Base-by-base conservation (phyloP, 1,140 invertebrate species). In the Drosophila nannoptera region DNA sequence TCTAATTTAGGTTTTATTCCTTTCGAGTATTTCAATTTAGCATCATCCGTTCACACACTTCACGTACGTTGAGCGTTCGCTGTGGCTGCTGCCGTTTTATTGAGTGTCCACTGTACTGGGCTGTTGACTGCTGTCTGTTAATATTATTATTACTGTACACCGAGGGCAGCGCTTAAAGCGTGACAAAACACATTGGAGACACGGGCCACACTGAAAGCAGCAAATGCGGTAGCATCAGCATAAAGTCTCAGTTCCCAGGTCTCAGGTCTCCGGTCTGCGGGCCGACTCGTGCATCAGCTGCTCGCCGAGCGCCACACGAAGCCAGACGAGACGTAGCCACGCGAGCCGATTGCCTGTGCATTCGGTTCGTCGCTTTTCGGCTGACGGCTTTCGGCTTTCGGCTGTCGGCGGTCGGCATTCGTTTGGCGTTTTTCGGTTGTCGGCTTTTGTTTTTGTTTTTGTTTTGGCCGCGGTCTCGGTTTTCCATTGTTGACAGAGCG, bases 171-270 rank as follows among this genome's bases (percentile, higher is more conserved):
- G 76, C 76, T 67, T 73, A 77, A 77, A 73, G 81, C 81, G 82
- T 86, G 81, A 86, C 81, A 86, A 86, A 86, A 86, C 81, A 86
- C 77, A 81, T 86, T 86, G 81, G 75, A 81, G 81, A 81, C 81
- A 77, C 81, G 81, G 82, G 81, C 82, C 81, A 66, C 81, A 86
- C 81, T 86, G 77, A 86, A 86, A 74, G 81, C 77, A 84, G 73
- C 69, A 60, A 77, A 58, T 68, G 81, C 62, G 73, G 81, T 82
- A 87, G 82, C 82, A 86, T 86, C 81, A 87, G 74, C 82, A 81
- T 72, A 72, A 87, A 86, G 77, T 87, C 81, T 86, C 81, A 62
- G 33, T 29, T 50, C 22, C 22, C 38, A 40, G 38, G 40, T 43
- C 60, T 69, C 35, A 29, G 63, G 72, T 75, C 75, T 77, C 75